Base-by-base conservation (phyloP, 2,888 invertebrate genomes). In the Dicycla oo region DNA sequence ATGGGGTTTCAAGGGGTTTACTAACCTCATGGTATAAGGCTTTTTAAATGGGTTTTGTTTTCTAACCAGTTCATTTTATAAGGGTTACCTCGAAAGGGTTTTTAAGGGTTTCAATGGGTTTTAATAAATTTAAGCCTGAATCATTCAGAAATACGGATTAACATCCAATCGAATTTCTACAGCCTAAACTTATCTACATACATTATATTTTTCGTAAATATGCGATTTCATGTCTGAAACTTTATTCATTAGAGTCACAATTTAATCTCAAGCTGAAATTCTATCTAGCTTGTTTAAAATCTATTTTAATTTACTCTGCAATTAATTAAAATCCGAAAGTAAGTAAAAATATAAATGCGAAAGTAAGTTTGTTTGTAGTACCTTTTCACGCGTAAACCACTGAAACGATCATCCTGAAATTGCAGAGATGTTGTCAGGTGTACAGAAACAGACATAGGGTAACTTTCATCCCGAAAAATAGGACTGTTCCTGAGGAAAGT, bases 221-320 rank as follows among this genome's bases (percentile, higher is more conserved):
- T 49, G 26, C 15, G 10, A 63, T 56, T 65, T 56, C 23, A 72
- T 68, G 47, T 34, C 20, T 45, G 10, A 63, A 84, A 84, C 78
- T 78, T 84, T 73, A 61, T 78, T 84, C 47, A 67, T 71, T 73
- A 69, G 23, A 69, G 40, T 43, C 56, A 58, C 18, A 67, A 73
- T 75, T 67, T 56, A 78, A 78, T 61, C 15, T 53, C 34, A 57
- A 67, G 54, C 57, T 61, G 34, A 71, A 61, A 60, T 23, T 47
- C 13, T 23, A n/a, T 57, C 56, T 51, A 67, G 69, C 64, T 71
- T 64, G 7, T 40, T 8, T 30, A 6, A 4, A 15, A 51, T 23
- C 23, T 5, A 3, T 60, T 13, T 13, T 54, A n/a, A n/a, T 49
- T 73, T 23, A 15, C 3, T 34, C 7, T 23, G 5, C 43, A 7